Conservation (phyloP, 2,797 vertebrate genomes). For the Phalloptychus januarius region DNA sequence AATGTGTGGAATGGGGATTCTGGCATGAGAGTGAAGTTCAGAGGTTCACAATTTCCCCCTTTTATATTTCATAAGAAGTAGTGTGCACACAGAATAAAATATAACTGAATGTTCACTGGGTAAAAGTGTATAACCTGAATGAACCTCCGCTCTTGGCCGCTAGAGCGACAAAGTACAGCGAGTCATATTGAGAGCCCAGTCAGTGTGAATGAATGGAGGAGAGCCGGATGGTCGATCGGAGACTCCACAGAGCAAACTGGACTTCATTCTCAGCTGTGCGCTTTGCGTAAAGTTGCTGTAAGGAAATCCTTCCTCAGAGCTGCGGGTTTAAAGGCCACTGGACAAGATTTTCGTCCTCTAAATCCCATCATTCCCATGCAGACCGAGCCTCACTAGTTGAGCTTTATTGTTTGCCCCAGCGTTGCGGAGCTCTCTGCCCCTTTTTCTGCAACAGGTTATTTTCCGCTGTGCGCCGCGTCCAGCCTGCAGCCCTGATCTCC, state of each 20-base stretch:
- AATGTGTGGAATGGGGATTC: background rate
- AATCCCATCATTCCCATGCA: conserved; percentile 12
- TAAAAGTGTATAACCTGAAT: background rate
- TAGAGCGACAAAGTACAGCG: conserved; percentile 6
- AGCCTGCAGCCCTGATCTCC: background rate
- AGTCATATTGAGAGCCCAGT: conserved; percentile 54
- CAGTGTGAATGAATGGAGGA: conserved; percentile 76
- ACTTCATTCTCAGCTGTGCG: conserved; percentile 19
- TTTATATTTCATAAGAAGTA: background rate
- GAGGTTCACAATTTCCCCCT: background rate
- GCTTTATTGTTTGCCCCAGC: conserved; percentile 16
- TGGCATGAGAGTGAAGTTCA: background rate
- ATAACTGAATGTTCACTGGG: background rate
- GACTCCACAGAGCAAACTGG: conserved; percentile 11
- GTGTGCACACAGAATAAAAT: background rate
- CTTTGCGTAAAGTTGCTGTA: conserved; percentile 14
- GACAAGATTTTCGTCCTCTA: background rate
- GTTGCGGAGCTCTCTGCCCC: conserved; percentile 28
- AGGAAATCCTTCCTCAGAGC: background rate
- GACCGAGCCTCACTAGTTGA: conserved; percentile 26
- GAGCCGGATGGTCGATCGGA: conserved; percentile 37
- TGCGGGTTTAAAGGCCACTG: background rate
- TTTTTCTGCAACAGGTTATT: conserved; percentile 65
- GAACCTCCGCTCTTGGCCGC: background rate
- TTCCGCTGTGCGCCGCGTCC: background rate